Evolutionary conservation across 2,113 vertebrate species (phyloP), one percentile per base, ranked within the genome.

Genomic region (Callaeas wilsoni): DNA sequence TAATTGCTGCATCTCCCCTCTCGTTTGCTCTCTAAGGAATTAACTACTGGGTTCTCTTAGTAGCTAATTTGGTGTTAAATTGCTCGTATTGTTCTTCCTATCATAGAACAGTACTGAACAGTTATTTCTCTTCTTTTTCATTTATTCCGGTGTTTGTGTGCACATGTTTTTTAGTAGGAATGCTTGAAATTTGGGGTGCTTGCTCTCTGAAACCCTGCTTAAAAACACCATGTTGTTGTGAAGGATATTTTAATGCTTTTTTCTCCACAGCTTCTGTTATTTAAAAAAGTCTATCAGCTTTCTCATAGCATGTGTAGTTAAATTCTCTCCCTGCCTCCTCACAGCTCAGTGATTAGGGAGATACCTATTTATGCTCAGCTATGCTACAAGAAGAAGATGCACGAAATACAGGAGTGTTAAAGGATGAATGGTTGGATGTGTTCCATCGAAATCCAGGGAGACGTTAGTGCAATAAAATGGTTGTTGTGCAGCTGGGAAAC

Each of bases 61-160:
- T 39, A 85, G 75, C 25, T 94, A 87, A 89, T 85, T 91, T 83
- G 67, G 21, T 77, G 55, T 85, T 91, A 59, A 90, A 90, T 83
- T 94, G 20, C 33, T 84, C 16, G 49, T 73, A 69, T 69, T 82
- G 37, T 73, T 95, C 62, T 46, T 75, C 10, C 9, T 83, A 10
- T 86, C 29, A 65, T 13, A 37, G 20, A 88, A 46, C 50, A 83
- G 35, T 76, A 57, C 29, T 46, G 37, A 76, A 49, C 15, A 63
- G 13, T 62, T 79, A 35, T 84, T 89, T 90, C 12, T 89, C 21
- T 53, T 50, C 16, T 88, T 81, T 91, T 69, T 25, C 3, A 16
- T 71, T 81, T 90, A 46, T 44, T 79, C 25, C 67, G 50, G 16
- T 60, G 33, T 82, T 75, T 75, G 9, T 75, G 26, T 64, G 41